Evolutionary conservation across 2,888 invertebrate species (phyloP).

Genomic region (Lasioglossum leucozonium): DNA sequence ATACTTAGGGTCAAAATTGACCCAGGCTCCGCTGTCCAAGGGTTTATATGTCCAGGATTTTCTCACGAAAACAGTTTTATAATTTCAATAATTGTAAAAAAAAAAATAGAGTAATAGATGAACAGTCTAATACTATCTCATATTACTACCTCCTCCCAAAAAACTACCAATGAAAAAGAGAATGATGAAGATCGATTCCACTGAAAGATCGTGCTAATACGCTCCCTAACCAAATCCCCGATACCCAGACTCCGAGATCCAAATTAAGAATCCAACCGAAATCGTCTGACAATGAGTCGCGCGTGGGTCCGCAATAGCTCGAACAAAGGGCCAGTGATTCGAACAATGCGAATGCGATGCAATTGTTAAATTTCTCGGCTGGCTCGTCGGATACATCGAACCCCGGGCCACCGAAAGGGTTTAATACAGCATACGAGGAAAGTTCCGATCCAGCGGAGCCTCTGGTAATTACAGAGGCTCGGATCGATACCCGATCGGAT

Average conservation of each 20-base stretch:
- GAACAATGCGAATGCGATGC: not conserved
- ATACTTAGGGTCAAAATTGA: too few species aligned
- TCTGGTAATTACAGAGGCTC: not conserved
- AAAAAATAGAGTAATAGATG: too few species aligned
- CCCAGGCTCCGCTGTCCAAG: too few species aligned
- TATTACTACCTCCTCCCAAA: too few species aligned
- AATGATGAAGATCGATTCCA: not conserved
- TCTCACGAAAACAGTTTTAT: too few species aligned
- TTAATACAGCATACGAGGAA: not conserved
- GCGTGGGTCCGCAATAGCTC: not conserved
- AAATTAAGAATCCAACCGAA: not conserved
- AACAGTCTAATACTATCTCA: too few species aligned
- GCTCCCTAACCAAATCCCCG: not conserved
- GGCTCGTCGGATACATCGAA: not conserved
- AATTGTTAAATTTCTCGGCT: not conserved
- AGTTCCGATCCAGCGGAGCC: not conserved
- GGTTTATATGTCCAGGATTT: too few species aligned
- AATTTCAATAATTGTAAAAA: not conserved
- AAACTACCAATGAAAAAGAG: not conserved
- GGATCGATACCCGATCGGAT: conserved; percentile 13
- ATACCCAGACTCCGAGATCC: not conserved
- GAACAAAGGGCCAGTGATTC: not conserved
- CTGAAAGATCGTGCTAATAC: not conserved
- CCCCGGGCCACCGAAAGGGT: not conserved
- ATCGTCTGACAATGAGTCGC: not conserved